A percentile compares a stretch with the other conserved stretches of the same genome.
These are phyloP conservation scores for Carcinoscorpius rotundicauda DNA, from an alignment of 1,140 invertebrate genomes.

Conservation along the genomic window DNA sequence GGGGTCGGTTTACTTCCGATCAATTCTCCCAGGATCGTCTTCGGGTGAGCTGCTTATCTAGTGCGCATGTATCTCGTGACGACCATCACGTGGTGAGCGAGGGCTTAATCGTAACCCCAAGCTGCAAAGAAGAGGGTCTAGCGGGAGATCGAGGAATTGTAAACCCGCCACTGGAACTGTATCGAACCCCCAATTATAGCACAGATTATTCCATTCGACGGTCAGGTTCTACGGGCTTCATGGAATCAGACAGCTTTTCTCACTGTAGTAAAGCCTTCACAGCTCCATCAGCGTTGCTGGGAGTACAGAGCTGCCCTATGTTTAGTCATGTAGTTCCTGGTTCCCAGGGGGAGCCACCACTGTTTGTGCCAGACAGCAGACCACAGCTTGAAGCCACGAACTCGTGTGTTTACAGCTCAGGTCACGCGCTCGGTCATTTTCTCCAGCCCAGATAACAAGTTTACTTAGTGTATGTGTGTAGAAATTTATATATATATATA, in stretches of 20 bases:
- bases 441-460: constrained; percentile 13
- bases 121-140: neutral
- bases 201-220: neutral
- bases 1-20: constrained; percentile 9
- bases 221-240: neutral
- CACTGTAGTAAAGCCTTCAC: constrained; percentile 6
- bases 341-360: constrained; percentile 9
- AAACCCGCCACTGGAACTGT: neutral
- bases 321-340: constrained; percentile 15
- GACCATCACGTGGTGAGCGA: constrained; percentile 7
- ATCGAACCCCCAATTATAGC: neutral
- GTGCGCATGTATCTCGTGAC: constrained; percentile 7
- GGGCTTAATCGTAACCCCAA: neutral
- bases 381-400: constrained; percentile 6
- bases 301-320: constrained; percentile 17
- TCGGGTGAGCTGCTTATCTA: constrained; percentile 6
- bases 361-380: constrained; percentile 7
- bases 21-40: constrained; percentile 5
- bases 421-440: constrained; percentile 15
- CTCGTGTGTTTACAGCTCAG: constrained; percentile 17
- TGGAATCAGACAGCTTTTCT: neutral
- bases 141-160: neutral
- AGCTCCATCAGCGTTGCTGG: neutral
- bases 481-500: no score
- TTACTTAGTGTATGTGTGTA: no score